Conservation (phyloP, 2,113 vertebrate genomes). For the Eptatretus burgeri region DNA sequence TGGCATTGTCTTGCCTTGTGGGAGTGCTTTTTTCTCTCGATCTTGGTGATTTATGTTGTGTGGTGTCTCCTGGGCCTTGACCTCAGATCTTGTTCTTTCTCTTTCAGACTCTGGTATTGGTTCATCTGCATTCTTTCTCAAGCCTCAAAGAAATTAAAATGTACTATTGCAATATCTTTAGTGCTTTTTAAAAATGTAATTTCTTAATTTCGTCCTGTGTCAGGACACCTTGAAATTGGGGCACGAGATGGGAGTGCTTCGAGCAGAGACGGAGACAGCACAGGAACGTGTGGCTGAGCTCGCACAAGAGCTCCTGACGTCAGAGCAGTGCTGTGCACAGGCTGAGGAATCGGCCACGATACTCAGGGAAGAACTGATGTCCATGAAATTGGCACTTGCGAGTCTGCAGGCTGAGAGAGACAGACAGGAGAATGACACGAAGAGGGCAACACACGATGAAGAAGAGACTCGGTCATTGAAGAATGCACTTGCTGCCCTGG, state of each 20-base stretch:
- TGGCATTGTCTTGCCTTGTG: no score
- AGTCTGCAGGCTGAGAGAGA: constrained; percentile 61
- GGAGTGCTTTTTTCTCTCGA: no score
- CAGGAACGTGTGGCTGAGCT: constrained; percentile 76
- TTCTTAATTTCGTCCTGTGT: constrained; percentile 3
- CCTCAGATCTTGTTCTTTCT: no score
- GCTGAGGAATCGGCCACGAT: constrained; percentile 31
- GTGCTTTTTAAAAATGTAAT: no score
- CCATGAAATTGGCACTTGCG: constrained; percentile 52
- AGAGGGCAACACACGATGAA: constrained; percentile 29
- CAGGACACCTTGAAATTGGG: constrained; percentile 42
- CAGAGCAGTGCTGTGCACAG: constrained; percentile 41
- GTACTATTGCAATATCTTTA: no score
- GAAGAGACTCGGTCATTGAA: constrained; percentile 14
- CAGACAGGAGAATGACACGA: constrained; percentile 14
- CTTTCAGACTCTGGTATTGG: no score
- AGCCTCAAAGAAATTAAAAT: no score
- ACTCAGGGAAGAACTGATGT: constrained; percentile 36
- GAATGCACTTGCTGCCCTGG: no score
- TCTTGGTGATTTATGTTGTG: no score
- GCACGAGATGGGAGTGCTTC: constrained; percentile 57
- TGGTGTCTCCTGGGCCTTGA: no score
- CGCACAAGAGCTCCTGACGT: constrained; percentile 43
- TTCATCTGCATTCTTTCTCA: no score
- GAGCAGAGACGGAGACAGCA: constrained; percentile 61